Evolutionary conservation across 2,888 invertebrate species (phyloP).

Genomic region (Chironomus riparius): DNA sequence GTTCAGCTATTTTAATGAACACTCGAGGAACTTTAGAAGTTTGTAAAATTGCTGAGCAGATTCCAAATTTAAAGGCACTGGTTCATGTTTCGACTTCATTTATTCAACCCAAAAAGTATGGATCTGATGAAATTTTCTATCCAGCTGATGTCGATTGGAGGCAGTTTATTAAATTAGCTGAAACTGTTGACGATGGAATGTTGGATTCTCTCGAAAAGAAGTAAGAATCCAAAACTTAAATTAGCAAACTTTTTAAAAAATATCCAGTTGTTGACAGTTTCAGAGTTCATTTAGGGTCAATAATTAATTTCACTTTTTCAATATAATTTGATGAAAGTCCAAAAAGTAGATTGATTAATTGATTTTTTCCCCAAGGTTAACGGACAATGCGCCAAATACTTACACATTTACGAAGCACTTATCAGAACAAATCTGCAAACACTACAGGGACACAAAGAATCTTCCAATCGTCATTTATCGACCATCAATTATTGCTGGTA

Average conservation of each 20-base stretch:
- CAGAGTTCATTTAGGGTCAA: too few relatives aligned
- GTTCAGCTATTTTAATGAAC: conserved; percentile 49
- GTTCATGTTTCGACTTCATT: conserved; percentile 89
- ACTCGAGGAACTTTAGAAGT: conserved; percentile 50
- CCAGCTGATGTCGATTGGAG: conserved; percentile 40
- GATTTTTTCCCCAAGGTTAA: not conserved
- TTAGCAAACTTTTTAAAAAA: too few relatives aligned
- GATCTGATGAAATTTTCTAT: conserved; percentile 62
- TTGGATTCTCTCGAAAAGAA: not conserved
- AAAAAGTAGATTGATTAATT: too few relatives aligned
- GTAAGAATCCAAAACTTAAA: not conserved
- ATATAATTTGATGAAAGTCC: too few relatives aligned
- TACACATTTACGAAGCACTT: conserved; percentile 86
- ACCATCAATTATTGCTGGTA: conserved; percentile 59
- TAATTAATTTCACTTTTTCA: too few relatives aligned
- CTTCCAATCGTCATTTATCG: conserved; percentile 77
- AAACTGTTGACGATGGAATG: not conserved
- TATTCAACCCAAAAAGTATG: not conserved
- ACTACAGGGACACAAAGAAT: conserved; percentile 48
- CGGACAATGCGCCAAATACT: conserved; percentile 57
- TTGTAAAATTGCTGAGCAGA: conserved; percentile 46
- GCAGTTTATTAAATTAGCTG: not conserved
- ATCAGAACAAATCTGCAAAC: conserved; percentile 66
- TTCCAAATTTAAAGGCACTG: conserved; percentile 46
- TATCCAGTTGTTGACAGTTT: too few relatives aligned